These are phyloP conservation scores for Ceratothoa steindachneri DNA, from an alignment of 2,888 invertebrate genomes.

Conservation along the genomic window DNA sequence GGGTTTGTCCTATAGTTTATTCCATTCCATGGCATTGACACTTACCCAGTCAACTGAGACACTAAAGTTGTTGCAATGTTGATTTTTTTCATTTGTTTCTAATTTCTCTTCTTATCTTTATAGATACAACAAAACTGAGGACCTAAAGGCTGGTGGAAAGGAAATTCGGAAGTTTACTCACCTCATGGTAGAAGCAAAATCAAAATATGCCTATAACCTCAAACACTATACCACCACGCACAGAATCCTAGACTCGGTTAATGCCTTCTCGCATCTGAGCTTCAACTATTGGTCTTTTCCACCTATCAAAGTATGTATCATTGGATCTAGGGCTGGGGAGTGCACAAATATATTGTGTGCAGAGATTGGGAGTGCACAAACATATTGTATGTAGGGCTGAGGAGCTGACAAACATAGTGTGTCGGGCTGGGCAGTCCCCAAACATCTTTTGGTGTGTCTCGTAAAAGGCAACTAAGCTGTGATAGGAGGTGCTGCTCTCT, in stretches of 20 bases:
- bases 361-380: too few relatives aligned
- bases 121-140: constrained; percentile 77
- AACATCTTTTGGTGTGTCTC: too few relatives aligned
- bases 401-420: too few relatives aligned
- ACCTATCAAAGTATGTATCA: constrained; percentile 56
- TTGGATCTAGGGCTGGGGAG: not conserved
- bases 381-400: too few relatives aligned
- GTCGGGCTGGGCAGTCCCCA: too few relatives aligned
- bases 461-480: too few relatives aligned
- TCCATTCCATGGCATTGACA: too few relatives aligned
- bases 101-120: constrained; percentile 44
- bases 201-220: constrained; percentile 70
- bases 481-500: too few relatives aligned
- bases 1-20: too few relatives aligned
- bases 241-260: constrained; percentile 69
- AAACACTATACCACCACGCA: constrained; percentile 69
- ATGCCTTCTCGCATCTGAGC: constrained; percentile 75
- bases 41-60: too few relatives aligned
- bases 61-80: too few relatives aligned
- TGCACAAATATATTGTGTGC: too few relatives aligned
- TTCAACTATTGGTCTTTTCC: constrained; percentile 73
- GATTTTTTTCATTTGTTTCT: not conserved
- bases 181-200: constrained; percentile 74
- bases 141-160: constrained; percentile 61
- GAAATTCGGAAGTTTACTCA: constrained; percentile 71